Evolutionary conservation across 2,888 invertebrate genomes (phyloP), one percentile per base, ranked within the genome.

Genomic region (Neocrepidodera transversa): DNA sequence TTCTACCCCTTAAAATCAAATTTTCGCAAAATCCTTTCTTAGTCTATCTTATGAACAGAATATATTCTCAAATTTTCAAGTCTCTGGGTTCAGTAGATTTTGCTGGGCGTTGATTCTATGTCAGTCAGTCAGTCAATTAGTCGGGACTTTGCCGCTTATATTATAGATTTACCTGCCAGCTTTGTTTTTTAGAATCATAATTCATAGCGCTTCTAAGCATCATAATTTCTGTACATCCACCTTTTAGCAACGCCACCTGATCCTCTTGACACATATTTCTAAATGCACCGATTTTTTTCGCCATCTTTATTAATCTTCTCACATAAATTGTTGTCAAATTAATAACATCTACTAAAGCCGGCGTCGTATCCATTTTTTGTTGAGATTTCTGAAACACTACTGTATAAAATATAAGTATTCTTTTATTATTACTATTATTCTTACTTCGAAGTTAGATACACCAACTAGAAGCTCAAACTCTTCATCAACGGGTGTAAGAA

Each of bases 161-260:
- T n/a, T n/a, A n/a, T n/a, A n/a, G n/a, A 63, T 63, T 69, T 75
- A 93, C 93, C 83, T 91, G 91, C 97, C 97, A 98, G 48, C 90
- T 90, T 72, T 94, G 90, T 68, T 90, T 87, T 68, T 92, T 92
- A 0, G 89, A 87, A 75, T 97, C 95, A 75, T 95, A 98, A 43
- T 92, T 92, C 83, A 93, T 91, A 0, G 93, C 93, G 66, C 97
- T 95, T 10, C 96, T 84, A 50, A 98, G 84, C 58, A 98, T 91
- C 88, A 98, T 91, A 88, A 98, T 92, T 81, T 98, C 97, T 45
- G 95, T 95, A 74, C 95, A 95, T 1, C 97, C 95, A 0, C 96
- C 95, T 78, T 95, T 96, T 6, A 96, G 79, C 8, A 95, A 81
- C 3, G 86, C 86, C 60, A 94, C 88, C 81, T 97, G 97, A 79